Evolutionary conservation across 1,140 invertebrate genomes (phyloP), one percentile per base, ranked within the genome.

Genomic region (Ips nitidus): DNA sequence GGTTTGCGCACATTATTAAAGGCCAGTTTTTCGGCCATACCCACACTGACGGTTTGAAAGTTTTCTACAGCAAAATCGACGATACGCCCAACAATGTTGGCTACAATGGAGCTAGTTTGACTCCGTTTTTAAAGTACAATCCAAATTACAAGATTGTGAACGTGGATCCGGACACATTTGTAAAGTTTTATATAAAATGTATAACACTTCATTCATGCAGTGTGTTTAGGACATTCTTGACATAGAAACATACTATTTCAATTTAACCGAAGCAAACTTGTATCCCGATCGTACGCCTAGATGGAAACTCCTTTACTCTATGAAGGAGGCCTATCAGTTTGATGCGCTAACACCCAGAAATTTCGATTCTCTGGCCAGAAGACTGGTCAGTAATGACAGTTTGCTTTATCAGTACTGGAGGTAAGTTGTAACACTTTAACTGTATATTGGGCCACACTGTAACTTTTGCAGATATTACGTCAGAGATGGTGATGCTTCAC

Each of bases 21-120:
- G 92, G 84, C 3, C 89, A 93, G 77, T 94, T 93, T 78, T 91
- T 90, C 73, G 92, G 92, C 0, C 92, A 94, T 73, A 88, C 88
- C 2, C 92, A 94, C 74, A 86, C 84, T 8, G 92, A 94, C 74
- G 89, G 91, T 73, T 83, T 93, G 52, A 84, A 86, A 57, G 80
- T 94, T 41, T 88, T 87, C 79, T 91, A 90, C 74, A 79, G 85
- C 37, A 80, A 81, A 37, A 77, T 74, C 0, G 56, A 74, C 38
- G 66, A 45, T 1, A 70, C 1, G 5, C 69, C 74, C 2, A 84
- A 87, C 0, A 86, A 84, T 64, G 83, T 95, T 2, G 88, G 89
- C 3, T 95, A 90, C 85, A 90, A 93, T 60, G 88, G 86, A 0
- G 92, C 92, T 8, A 90, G 90, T 76, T 79, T 91, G 2, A 94